Evolutionary conservation across 2,797 vertebrate species (phyloP), one percentile per base, ranked within the genome.

Genomic region (Allochrocebus solatus): DNA sequence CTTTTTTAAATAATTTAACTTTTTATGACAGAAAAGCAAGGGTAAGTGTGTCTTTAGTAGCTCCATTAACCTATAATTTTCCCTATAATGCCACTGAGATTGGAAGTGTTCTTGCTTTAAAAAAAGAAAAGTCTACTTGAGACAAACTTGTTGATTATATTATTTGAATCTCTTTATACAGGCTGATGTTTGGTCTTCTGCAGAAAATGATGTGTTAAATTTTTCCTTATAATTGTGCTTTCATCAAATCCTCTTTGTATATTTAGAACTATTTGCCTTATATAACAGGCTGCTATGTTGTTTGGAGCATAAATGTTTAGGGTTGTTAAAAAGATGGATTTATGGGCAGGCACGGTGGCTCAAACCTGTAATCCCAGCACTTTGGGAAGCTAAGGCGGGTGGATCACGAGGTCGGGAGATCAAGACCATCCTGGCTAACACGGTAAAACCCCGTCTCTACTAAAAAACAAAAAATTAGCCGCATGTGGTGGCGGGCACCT

Each of bases 1-100:
- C 74, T 96, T 95, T 92, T 97, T 95, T 93, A 67, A 99, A 99
- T 99, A 98, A 99, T 98, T 98, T 98, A 98, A 98, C 89, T 98
- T 98, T 98, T 98, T 96, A 94, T 92, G 95, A 83, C 48, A 88
- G 67, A 46, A 98, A 98, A 98, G 82, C 67, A 93, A 97, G 81
- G 84, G 85, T 85, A 98, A 97, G 82, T 50, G 64, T 97, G 93
- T 97, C 97, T 95, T 96, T 85, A 82, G 67, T 90, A 95, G 93
- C 89, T 98, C 98, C 94, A 97, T 98, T 98, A 98, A 83, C 88
- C 4, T 96, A 76, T 96, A 96, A 93, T 67, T 10, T 81, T 92
- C 84, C 59, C n/a, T 33, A 82, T 78, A 89, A 78, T 59, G 87
- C 81, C 92, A 89, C 89, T 97, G 78, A 89, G 81, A 89, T 98